phyloP scores from a whole-genome alignment of 2,113 vertebrate genomes.

The Alaudala cheleensis region DNA sequence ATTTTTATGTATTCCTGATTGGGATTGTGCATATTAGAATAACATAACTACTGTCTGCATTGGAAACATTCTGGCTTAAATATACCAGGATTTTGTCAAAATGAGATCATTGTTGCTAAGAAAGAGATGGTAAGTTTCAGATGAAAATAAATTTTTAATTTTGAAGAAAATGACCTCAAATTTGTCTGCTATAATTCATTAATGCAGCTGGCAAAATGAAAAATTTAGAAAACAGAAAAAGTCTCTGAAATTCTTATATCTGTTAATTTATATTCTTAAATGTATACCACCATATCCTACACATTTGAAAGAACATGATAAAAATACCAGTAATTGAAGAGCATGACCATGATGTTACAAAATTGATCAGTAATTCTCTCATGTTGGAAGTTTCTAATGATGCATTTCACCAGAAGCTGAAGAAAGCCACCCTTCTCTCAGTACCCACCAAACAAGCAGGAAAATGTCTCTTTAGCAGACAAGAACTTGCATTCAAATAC shows the following conservation, averaged over 20 bases:
- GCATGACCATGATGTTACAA: background rate
- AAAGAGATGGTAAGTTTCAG: background rate
- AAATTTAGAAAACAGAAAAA: background rate
- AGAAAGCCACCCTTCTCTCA: background rate
- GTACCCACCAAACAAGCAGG: background rate
- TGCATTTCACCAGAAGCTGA: fast-evolving
- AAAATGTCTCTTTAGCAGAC: background rate
- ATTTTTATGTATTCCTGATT: background rate
- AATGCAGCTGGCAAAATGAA: background rate
- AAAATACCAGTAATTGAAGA: background rate
- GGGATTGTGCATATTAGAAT: background rate
- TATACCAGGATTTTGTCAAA: background rate
- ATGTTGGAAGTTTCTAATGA: background rate
- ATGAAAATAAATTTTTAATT: constrained; percentile 27
- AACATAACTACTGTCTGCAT: background rate
- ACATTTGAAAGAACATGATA: background rate
- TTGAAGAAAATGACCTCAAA: background rate
- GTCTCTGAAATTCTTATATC: background rate
- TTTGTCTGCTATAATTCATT: background rate
- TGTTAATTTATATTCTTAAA: background rate
- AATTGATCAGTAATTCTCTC: background rate
- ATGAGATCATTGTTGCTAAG: background rate
- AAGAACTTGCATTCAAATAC: background rate
- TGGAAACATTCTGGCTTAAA: background rate
- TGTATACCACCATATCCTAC: background rate